Conservation (phyloP, 2,888 invertebrate species). For the Eurois occulta region DNA sequence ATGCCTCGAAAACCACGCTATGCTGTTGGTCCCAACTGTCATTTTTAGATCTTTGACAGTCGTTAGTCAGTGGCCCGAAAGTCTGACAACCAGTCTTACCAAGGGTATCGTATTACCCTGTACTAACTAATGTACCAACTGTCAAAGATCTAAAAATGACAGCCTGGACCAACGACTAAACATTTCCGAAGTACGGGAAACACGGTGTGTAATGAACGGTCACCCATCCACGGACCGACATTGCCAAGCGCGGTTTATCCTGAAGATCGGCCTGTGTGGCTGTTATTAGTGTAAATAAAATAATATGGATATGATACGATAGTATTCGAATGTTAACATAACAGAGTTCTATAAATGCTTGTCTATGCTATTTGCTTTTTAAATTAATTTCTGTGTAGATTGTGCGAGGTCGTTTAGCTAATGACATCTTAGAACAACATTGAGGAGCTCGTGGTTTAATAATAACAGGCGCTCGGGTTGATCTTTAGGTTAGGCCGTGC, state of each 20-base stretch:
- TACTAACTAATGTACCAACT: too few relatives aligned
- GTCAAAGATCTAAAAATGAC: not conserved
- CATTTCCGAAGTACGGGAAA: not conserved
- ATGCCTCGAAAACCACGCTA: too few relatives aligned
- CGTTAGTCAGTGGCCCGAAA: too few relatives aligned
- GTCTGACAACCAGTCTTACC: too few relatives aligned
- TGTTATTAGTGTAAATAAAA: too few relatives aligned
- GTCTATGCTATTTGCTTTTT: not conserved
- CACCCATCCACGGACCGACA: not conserved
- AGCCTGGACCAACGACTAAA: too few relatives aligned
- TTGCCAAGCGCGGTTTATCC: not conserved
- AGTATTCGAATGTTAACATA: not conserved
- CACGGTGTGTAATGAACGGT: too few relatives aligned
- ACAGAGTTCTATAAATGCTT: not conserved
- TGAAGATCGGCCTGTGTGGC: not conserved
- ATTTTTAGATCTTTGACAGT: too few relatives aligned
- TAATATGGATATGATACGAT: not conserved
- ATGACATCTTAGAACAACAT: not conserved
- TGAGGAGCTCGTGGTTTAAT: not conserved
- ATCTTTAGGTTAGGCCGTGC: too few relatives aligned
- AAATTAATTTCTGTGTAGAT: not conserved
- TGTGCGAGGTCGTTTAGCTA: not conserved
- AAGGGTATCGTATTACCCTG: too few relatives aligned
- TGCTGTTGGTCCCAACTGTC: too few relatives aligned
- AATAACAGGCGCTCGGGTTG: too few relatives aligned